Conservation (phyloP, 2,888 invertebrate species). For the Rhaphigaster nebulosa region DNA sequence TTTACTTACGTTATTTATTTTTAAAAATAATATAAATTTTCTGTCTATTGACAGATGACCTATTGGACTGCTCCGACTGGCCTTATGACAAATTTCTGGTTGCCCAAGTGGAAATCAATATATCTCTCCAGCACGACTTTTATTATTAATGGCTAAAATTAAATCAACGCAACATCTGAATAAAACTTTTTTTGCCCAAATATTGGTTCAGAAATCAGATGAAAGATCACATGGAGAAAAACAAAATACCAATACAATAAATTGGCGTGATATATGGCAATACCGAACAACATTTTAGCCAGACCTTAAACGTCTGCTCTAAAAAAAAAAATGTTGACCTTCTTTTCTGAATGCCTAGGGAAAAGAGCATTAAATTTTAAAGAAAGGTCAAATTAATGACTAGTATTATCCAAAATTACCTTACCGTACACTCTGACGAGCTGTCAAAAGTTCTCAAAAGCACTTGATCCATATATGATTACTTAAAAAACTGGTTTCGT, state of each 20-base stretch:
- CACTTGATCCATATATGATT: not conserved
- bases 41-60: not conserved
- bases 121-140: not conserved
- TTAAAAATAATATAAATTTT: too few relatives aligned
- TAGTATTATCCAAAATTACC: constrained; percentile 1
- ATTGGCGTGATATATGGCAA: constrained; percentile 14
- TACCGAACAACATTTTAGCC: not conserved
- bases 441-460: not conserved
- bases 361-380: constrained; percentile 6
- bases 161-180: not conserved
- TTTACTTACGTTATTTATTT: too few relatives aligned
- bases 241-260: not conserved
- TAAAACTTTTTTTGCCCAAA: not conserved
- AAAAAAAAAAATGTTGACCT: not conserved
- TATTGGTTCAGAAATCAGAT: not conserved
- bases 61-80: not conserved
- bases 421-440: not conserved
- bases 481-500: not conserved
- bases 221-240: not conserved
- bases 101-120: not conserved
- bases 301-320: not conserved
- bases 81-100: not conserved
- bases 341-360: not conserved
- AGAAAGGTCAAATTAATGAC: not conserved
- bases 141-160: not conserved